Evolutionary conservation across 2,888 invertebrate species (phyloP).

Genomic region (Idaea dimidiata): DNA sequence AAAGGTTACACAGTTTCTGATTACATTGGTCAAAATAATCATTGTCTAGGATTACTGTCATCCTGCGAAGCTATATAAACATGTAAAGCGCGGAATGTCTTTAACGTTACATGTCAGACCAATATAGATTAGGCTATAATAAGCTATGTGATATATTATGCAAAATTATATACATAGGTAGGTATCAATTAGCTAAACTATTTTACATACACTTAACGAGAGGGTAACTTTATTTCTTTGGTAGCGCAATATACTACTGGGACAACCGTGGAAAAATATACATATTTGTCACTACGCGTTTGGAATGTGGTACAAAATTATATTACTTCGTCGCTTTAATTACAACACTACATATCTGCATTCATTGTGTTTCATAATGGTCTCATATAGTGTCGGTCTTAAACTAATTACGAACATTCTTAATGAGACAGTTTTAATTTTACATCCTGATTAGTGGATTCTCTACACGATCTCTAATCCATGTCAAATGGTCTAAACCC

Average conservation of each 20-base stretch:
- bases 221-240: constrained; percentile 79
- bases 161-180: constrained; percentile 62
- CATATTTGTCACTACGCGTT: constrained; percentile 35
- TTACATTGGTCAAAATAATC: constrained; percentile 79
- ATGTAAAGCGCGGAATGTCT: constrained; percentile 67
- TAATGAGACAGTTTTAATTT: too few relatives aligned
- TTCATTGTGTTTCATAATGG: too few relatives aligned
- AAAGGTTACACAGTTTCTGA: constrained; percentile 76
- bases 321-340: constrained; percentile 36
- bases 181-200: constrained; percentile 62
- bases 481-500: too few relatives aligned
- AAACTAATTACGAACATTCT: too few relatives aligned
- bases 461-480: too few relatives aligned
- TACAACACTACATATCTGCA: too few relatives aligned
- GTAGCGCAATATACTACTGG: constrained; percentile 67
- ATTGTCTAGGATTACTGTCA: constrained; percentile 47
- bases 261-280: constrained; percentile 52
- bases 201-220: constrained; percentile 69
- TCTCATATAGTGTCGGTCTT: too few relatives aligned
- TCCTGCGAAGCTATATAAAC: constrained; percentile 49
- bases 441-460: too few relatives aligned
- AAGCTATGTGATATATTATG: constrained; percentile 71
- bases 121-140: constrained; percentile 31
- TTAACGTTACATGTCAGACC: constrained; percentile 25
- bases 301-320: constrained; percentile 63